Evolutionary conservation across 2,888 invertebrate species (phyloP), one percentile per base, ranked within the genome.

Genomic region (Drosophila monieri): DNA sequence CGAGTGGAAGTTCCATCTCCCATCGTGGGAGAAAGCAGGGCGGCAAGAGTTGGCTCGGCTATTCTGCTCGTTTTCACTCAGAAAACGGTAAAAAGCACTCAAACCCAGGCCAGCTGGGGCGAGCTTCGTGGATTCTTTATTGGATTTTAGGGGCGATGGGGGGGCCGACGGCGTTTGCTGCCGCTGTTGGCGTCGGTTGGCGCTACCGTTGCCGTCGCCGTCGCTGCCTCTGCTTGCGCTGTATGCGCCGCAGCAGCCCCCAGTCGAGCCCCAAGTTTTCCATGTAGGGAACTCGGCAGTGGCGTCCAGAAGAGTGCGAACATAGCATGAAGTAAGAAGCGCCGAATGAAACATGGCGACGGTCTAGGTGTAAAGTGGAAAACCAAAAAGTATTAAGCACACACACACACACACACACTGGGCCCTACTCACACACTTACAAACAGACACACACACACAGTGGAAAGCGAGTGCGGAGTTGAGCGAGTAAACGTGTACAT

Each of bases 251-350:
- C 66, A 61, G 78, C 76, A 51, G 61, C 48, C 52, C 65, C 60
- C 60, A 68, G 84, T 43, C 54, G 74, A 51, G 56, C 57, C 59
- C 35, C 14, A 66, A 81, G 87, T 76, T 85, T 85, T 89, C 89
- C 90, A 90, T 90, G 89, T 89, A 88, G 90, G 91, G 89, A 89
- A 90, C 89, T 89, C 90, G 89, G 89, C 90, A 88, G 91, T 89
- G 88, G 86, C 89, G 87, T 89, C 89, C 87, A 89, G 87, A 90
- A 91, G 90, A 91, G 90, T 90, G 90, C 89, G 86, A 80, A 89
- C 89, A 84, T 88, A 89, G 86, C 87, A 89, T 75, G 86, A 80
- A 88, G 88, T 86, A 86, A 88, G 88, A 88, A 86, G 89, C 89
- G 87, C 79, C 83, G 83, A 75, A 77, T 76, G 77, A 83, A 83